Evolutionary conservation across 2,113 vertebrate genomes (phyloP).

Genomic region (Odocoileus hemionus): DNA sequence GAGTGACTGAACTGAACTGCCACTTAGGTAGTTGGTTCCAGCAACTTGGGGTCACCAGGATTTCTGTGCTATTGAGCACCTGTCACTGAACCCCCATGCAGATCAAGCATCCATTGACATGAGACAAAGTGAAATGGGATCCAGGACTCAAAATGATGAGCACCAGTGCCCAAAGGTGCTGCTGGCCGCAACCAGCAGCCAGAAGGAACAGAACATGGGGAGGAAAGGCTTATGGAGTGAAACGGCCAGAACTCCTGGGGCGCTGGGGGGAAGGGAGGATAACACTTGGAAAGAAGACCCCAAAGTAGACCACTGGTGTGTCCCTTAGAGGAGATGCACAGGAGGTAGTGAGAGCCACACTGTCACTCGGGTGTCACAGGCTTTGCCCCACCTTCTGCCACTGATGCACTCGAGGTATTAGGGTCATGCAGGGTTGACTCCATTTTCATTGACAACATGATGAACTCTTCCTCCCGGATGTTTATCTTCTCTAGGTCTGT

Average conservation of each 20-base stretch:
- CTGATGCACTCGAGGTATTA: neutral
- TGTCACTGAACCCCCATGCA: accelerated
- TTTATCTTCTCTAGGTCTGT: neutral
- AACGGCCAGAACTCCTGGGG: neutral
- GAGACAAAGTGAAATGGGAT: neutral
- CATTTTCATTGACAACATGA: neutral
- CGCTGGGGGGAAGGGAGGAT: neutral
- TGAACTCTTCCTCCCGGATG: neutral
- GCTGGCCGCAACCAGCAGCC: neutral
- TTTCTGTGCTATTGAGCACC: neutral
- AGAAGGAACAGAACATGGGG: neutral
- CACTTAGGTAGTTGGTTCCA: neutral
- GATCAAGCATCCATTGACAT: neutral
- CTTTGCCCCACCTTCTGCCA: neutral
- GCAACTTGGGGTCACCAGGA: neutral
- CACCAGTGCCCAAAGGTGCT: neutral
- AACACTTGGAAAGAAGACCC: neutral
- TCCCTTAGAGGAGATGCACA: neutral
- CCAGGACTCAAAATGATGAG: neutral
- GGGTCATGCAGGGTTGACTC: neutral
- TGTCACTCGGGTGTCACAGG: neutral
- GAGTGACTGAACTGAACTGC: neutral
- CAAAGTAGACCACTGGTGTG: neutral
- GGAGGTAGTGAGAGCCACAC: neutral
- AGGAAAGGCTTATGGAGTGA: neutral